These are phyloP conservation scores for Microtus pennsylvanicus DNA, from an alignment of 2,113 vertebrate species.

Conservation along the genomic window DNA sequence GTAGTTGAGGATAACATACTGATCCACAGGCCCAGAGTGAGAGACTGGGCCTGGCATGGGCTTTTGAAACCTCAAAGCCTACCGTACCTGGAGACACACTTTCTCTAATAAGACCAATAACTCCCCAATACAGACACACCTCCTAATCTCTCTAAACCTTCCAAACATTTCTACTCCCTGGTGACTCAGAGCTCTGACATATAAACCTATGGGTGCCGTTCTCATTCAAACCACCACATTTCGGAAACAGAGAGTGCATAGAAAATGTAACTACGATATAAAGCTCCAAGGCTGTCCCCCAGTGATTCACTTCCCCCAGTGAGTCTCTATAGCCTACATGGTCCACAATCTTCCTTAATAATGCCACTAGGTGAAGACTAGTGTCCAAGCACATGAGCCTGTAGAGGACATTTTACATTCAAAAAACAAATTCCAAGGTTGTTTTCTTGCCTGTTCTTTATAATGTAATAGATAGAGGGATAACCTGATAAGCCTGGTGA, in stretches of 20 bases:
- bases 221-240: not conserved
- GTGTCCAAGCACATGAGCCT: not conserved
- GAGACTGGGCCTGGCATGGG: not conserved
- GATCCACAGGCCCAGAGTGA: not conserved
- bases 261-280: not conserved
- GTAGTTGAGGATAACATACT: not conserved
- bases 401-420: not conserved
- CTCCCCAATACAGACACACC: not conserved
- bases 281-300: not conserved
- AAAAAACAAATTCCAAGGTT: not conserved
- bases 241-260: not conserved
- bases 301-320: not conserved
- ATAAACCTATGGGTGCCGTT: not conserved
- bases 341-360: not conserved
- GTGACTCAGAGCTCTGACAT: not conserved
- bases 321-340: not conserved
- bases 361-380: not conserved
- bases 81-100: not conserved
- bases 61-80: not conserved
- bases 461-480: not conserved
- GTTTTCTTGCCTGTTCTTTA: not conserved
- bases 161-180: not conserved
- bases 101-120: not conserved
- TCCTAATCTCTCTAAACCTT: not conserved
- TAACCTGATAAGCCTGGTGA: not conserved